Conservation (phyloP, 2,888 invertebrate genomes). For the Myopa tessellatipennis region DNA sequence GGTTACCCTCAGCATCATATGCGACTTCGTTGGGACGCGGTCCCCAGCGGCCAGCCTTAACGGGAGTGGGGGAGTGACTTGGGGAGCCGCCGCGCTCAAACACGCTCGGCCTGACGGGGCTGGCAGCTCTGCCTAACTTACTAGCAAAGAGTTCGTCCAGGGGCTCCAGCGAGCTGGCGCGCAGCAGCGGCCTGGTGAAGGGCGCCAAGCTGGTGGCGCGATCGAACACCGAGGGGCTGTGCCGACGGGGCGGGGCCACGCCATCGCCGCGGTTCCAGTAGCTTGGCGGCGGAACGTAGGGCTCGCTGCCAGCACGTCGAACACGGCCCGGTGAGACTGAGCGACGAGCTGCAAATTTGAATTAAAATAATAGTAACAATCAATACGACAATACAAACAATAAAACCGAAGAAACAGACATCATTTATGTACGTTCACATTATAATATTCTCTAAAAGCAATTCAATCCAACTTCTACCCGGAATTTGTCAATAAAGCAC, state of each 20-base stretch:
- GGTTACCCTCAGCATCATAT: conserved; percentile 79
- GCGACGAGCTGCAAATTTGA: conserved; percentile 54
- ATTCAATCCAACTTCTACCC: too few relatives aligned
- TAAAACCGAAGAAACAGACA: too few relatives aligned
- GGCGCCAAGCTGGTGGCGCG: conserved; percentile 64
- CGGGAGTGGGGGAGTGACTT: conserved; percentile 74
- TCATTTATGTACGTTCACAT: too few relatives aligned
- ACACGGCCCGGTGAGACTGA: conserved; percentile 58
- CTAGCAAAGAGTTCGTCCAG: conserved; percentile 65
- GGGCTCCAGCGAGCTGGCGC: conserved; percentile 66
- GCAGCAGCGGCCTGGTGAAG: conserved; percentile 59
- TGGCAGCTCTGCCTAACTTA: conserved; percentile 59
- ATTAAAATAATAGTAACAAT: too few relatives aligned
- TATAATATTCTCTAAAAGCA: too few relatives aligned
- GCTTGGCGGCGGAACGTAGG: conserved; percentile 62
- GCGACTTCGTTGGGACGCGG: conserved; percentile 79
- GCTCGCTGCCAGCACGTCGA: conserved; percentile 64
- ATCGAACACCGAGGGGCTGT: conserved; percentile 61
- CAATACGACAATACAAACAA: too few relatives aligned
- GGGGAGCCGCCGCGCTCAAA: conserved; percentile 74
- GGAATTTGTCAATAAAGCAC: too few relatives aligned
- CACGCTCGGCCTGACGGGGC: conserved; percentile 51
- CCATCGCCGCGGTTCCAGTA: conserved; percentile 57
- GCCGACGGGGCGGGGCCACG: conserved; percentile 54
- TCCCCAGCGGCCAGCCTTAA: conserved; percentile 77